Evolutionary conservation across 2,797 vertebrate species (phyloP), one percentile per base, ranked within the genome.

Genomic region (Hydrocynus forskahlii): DNA sequence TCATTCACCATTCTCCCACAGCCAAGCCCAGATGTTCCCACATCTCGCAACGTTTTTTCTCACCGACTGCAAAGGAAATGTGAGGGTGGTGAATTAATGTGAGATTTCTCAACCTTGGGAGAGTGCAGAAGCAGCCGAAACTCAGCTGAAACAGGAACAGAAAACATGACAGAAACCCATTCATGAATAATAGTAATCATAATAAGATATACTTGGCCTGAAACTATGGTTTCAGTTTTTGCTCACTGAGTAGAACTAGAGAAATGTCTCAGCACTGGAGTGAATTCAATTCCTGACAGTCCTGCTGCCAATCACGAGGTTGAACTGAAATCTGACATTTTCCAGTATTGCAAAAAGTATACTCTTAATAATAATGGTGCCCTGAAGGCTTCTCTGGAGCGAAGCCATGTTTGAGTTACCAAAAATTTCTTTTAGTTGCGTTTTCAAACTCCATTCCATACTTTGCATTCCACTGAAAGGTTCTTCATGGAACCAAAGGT

Each of bases 1-100:
- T 68, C 70, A 76, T 73, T 73, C 71, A 76, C 48, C 48, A 69
- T 83, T 86, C 73, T 84, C 76, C 69, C 81, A 84, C 59, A 82
- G 74, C 60, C 68, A 2, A 21, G 59, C 13, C n/a, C 77, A 78
- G 75, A 79, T 77, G 79, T 87, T 87, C 82, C 62, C 72, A 76
- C 81, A 81, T 85, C 67, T 68, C 70, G 50, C 68, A 35, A 54
- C 66, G 75, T 64, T 69, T 23, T 68, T 40, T 35, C 40, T 40
- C 79, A 69, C 19, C 12, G 52, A 38, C 67, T 10, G 13, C 48
- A 72, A 76, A 78, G 79, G 52, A 68, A 52, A n/a, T 35, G 50
- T 67, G 57, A 79, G 79, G 38, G 79, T 70, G 54, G 57, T 79
- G 57, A 62, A 73, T 35, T 45, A 81, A 63, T 5, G 25, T 76